Base-by-base conservation (phyloP, 2,113 vertebrate species). In the Menura novaehollandiae region DNA sequence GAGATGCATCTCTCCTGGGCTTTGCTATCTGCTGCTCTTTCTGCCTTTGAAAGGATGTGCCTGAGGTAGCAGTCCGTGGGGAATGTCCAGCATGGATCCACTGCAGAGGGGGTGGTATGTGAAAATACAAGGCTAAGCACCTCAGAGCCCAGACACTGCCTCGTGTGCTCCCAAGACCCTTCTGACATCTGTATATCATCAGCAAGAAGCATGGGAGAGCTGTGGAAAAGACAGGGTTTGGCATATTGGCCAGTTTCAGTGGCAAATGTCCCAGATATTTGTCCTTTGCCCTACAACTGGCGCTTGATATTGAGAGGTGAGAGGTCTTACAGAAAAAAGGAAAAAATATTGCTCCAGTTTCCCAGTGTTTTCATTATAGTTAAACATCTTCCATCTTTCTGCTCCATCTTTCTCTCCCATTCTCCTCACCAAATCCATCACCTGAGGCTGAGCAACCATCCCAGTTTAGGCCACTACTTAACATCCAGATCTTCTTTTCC, bases 141-240 rank as follows among this genome's bases (percentile, higher is more conserved):
- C 1, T 6, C 62, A 27, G 44, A 46, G 32, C 20, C 37, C 35
- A 26, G 68, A 22, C 30, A 7, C 30, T 49, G 51, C 35, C 41
- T 75, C 0, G 0, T 44, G n/a, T 4, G 3, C 28, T 43, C 24
- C 43, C 46, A 83, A 43, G 55, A 26, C 19, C 49, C 15, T 47
- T 39, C 52, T 67, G 41, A 23, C 10, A 14, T 74, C 56, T 44
- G 6, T 9, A 2, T 53, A 3, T 39, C 9, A 56, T 56, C 44
- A 33, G 10, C 52, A 75, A 64, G 72, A 84, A 71, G 6, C 1
- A 0, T 26, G 23, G 59, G 72, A 53, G 30, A 51, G 55, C 44
- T 87, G 28, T 69, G 63, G 37, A 53, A 85, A 74, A 66, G 16
- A 43, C 11, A 55, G 8, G 8, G 69, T 46, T n/a, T 47, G 60